Percentiles rank a stretch among this genome's conserved stretches.
Evolutionary conservation across 2,888 invertebrate genomes (phyloP).

Genomic region (Sarcophaga rosellei): DNA sequence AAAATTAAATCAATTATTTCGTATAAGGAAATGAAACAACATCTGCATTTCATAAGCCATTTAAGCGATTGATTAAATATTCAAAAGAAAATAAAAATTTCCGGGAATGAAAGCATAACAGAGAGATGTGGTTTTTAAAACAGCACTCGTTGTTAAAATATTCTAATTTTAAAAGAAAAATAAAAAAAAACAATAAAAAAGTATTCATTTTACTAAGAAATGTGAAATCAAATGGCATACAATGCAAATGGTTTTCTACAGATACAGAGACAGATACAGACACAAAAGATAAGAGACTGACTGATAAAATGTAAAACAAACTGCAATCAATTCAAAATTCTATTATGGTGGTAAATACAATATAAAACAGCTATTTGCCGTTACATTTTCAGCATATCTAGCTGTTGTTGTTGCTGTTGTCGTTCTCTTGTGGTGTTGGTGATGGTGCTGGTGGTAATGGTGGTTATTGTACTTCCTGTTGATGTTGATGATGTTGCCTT

Average conservation of each 20-base stretch:
- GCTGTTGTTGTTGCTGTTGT: neutral
- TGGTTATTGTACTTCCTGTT: conserved; percentile 16
- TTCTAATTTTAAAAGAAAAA: neutral
- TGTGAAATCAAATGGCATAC: neutral
- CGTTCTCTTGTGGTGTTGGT: neutral
- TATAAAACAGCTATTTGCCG: neutral
- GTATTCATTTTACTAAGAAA: neutral
- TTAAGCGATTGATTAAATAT: conserved; percentile 19
- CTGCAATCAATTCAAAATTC: conserved; percentile 46
- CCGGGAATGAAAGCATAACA: conserved; percentile 7
- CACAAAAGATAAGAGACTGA: neutral
- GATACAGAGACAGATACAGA: no score
- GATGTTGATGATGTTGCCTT: conserved; percentile 23
- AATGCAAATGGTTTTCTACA: neutral
- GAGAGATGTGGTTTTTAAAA: neutral
- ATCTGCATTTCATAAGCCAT: conserved; percentile 21
- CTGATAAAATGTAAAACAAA: neutral
- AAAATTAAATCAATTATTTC: conserved; percentile 10
- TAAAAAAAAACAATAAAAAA: neutral
- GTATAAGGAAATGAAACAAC: conserved; percentile 10
- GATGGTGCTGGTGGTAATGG: neutral
- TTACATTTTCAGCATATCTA: conserved; percentile 17
- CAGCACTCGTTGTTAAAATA: neutral
- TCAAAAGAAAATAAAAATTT: conserved; percentile 28
- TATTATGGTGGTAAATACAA: conserved; percentile 18